Evolutionary conservation across 2,888 invertebrate species (phyloP), one percentile per base, ranked within the genome.

Genomic region (Panzeria rudis): DNA sequence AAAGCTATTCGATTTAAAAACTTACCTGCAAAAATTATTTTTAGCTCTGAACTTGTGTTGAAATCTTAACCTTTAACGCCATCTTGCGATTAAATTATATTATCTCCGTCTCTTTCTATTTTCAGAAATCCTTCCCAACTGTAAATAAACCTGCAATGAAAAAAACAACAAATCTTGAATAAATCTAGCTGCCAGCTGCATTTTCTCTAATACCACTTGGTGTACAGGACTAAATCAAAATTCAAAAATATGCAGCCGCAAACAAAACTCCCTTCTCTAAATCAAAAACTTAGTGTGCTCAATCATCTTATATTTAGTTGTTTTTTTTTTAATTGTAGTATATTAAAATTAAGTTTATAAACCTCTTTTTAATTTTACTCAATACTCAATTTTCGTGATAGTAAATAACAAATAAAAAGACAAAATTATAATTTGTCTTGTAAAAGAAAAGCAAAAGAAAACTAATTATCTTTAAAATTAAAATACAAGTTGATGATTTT

Each of bases 381-480:
- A 91, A 92, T 92, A 92, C 91, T 92, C 92, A 92, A 91, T 88
- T 91, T 90, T 92, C 91, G 91, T 92, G 92, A 92, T 92, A 92
- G 89, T 88, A 89, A 80, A 66, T 59, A 47, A 59, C 41, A 89
- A 69, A 20, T 35, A 44, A 88, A 5, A 29, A 5, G 88, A 86
- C 89, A 90, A 87, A 88, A 81, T 73, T 66, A 77, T 86, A 20
- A 84, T 86, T 90, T 90, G 89, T 90, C 89, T 88, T 88, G 72
- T 66, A 66, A 50, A 71, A 66, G 54, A 62, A 50, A 69, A 69
- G 29, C 20, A 41, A 29, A 72, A 64, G 29, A 17, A 56, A 64
- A 54, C 15, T 9, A 35, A 54, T 50, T 64, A 71, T 71, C 11
- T 66, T 66, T 52, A 32, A 66, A 66, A 62, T 54, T 38, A 69